phyloP scores from a whole-genome alignment of 2,113 vertebrate species.

The Passer domesticus region DNA sequence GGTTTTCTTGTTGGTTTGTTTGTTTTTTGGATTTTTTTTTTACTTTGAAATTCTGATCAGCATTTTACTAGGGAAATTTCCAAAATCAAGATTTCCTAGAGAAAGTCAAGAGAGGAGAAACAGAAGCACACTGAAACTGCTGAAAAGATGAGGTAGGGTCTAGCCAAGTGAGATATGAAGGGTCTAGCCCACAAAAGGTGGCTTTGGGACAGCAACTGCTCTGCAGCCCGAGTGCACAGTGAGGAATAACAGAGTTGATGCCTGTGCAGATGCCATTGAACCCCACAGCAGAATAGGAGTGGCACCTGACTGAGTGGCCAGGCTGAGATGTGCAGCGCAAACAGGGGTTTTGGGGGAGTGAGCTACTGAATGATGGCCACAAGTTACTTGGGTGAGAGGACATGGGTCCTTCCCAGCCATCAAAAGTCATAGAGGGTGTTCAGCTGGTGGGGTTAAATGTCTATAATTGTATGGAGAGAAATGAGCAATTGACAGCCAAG shows the following conservation, averaged over 20 bases:
- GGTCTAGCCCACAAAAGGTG: accelerated
- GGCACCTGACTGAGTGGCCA: accelerated
- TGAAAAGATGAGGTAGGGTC: background rate
- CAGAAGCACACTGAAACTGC: background rate
- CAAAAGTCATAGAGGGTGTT: background rate
- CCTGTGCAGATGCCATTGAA: background rate
- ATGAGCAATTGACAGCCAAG: background rate
- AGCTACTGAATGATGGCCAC: background rate
- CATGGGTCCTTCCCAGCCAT: background rate
- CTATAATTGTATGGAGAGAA: background rate
- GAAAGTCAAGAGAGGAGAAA: background rate
- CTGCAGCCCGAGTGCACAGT: accelerated
- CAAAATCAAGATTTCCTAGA: background rate
- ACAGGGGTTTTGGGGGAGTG: accelerated
- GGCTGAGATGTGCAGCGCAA: background rate
- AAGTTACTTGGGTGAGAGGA: background rate
- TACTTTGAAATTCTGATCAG: background rate
- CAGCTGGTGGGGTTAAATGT: background rate
- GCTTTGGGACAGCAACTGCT: background rate
- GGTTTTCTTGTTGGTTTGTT: background rate
- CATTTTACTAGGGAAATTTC: background rate
- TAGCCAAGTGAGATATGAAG: accelerated
- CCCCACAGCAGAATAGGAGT: accelerated
- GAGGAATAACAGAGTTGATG: accelerated
- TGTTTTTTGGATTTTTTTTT: too few relatives aligned